Percentiles rank a stretch among this genome's conserved stretches.
These are phyloP conservation scores for Sturnira hondurensis DNA, from an alignment of 2,113 vertebrate genomes.

Conservation along the genomic window DNA sequence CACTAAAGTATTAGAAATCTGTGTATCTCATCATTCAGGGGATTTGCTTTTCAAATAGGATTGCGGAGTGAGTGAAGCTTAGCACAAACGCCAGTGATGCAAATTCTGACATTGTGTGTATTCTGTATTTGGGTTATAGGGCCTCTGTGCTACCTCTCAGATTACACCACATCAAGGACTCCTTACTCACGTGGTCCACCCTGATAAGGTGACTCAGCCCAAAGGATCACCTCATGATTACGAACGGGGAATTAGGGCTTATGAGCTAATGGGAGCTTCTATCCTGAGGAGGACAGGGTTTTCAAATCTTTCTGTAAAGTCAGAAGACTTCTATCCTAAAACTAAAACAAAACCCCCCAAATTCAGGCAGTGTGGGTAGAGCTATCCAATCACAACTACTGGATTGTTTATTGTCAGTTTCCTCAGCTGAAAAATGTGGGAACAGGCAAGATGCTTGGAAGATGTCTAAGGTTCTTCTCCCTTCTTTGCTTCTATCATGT, in stretches of 20 bases:
- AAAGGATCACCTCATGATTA: neutral
- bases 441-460: neutral
- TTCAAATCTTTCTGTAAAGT: neutral
- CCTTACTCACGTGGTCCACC: neutral
- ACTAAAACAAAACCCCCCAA: neutral
- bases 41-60: conserved; percentile 13
- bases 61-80: neutral
- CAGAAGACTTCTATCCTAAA: neutral
- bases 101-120: neutral
- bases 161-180: neutral
- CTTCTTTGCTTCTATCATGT: neutral
- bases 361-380: neutral
- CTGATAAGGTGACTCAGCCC: neutral
- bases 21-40: neutral
- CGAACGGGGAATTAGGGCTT: neutral
- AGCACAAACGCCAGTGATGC: neutral
- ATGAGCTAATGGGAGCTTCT: neutral
- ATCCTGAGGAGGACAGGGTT: neutral
- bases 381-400: neutral
- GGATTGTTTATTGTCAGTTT: neutral
- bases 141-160: neutral
- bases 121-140: neutral
- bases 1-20: neutral
- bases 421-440: neutral
- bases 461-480: neutral